phyloP scores from a whole-genome alignment of 2,888 invertebrate species.

The Pandemis heparana region DNA sequence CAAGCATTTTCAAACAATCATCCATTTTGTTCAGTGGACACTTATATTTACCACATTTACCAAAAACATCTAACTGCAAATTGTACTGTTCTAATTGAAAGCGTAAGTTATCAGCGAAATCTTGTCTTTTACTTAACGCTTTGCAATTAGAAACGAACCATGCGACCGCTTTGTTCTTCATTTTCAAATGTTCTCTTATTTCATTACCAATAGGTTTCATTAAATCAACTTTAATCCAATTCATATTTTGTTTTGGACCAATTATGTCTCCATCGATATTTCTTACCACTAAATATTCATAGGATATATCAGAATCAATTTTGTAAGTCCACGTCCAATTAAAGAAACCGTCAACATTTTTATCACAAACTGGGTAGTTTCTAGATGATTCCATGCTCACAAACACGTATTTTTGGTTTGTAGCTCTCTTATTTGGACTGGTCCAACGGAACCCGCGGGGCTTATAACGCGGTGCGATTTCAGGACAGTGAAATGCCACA shows the following conservation, averaged over 20 bases:
- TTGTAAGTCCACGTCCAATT: conserved; percentile 70
- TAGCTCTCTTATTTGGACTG: conserved; percentile 49
- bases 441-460: not conserved
- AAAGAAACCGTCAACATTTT: conserved; percentile 57
- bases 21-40: conserved; percentile 52
- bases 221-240: conserved; percentile 56
- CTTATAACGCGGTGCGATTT: conserved; percentile 43
- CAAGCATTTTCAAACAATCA: conserved; percentile 56
- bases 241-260: conserved; percentile 59
- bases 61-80: conserved; percentile 61
- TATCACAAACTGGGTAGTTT: conserved; percentile 57
- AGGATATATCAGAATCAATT: conserved; percentile 59
- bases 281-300: conserved; percentile 58
- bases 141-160: conserved; percentile 65
- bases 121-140: conserved; percentile 34
- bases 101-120: conserved; percentile 52
- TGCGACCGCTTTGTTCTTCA: conserved; percentile 62
- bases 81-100: conserved; percentile 51
- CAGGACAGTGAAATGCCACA: conserved; percentile 57
- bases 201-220: conserved; percentile 56
- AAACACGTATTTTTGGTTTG: conserved; percentile 58
- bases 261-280: conserved; percentile 52
- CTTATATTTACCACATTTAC: conserved; percentile 57
- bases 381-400: conserved; percentile 59
- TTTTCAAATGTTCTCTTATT: conserved; percentile 52